Evolutionary conservation across 2,888 invertebrate genomes (phyloP), one percentile per base, ranked within the genome.

Genomic region (Limnephilus auricula): DNA sequence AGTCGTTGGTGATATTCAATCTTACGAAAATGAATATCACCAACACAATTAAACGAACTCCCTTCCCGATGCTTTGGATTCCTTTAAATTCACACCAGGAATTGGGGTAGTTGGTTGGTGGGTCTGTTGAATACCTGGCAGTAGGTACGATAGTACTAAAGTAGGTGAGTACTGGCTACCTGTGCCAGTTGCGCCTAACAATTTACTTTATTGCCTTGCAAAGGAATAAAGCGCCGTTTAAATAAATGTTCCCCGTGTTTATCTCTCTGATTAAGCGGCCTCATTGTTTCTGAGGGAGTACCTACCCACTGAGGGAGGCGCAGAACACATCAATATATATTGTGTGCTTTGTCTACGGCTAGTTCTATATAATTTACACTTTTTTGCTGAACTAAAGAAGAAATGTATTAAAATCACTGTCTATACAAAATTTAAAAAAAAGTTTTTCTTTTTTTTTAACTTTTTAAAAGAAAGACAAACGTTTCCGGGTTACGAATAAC

Each of bases 121-220:
- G 65, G 65, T 45, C 15, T 15, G 45, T 45, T 45, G 25, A 6
- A 50, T 50, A n/a, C 80, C 80, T 80, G 32, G 32, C 32, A 31
- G 80, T 32, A n/a, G n/a, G n/a, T n/a, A n/a, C n/a, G n/a, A n/a
- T 65, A 65, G n/a, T 65, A 80, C 13, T 18, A 32, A 6, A 30
- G 31, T 32, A 31, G 15, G 2, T 80, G 13, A 10, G 13, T 79
- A 9, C 79, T 79, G 12, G 9, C 32, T 80, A 31, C 31, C 80
- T 80, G 32, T 32, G 1, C 40, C 40, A 2, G 45, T n/a, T n/a
- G 85, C 45, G 85, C 85, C 40, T 85, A 85, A 85, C 85, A 85
- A 85, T 85, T 45, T 45, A 45, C 85, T 85, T 45, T 85, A 85
- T 85, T 85, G 45, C 85, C 85, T 85, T 30, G 85, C 85, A 40